Base-by-base conservation (phyloP, 2,113 vertebrate species). In the Paratilapia polleni region DNA sequence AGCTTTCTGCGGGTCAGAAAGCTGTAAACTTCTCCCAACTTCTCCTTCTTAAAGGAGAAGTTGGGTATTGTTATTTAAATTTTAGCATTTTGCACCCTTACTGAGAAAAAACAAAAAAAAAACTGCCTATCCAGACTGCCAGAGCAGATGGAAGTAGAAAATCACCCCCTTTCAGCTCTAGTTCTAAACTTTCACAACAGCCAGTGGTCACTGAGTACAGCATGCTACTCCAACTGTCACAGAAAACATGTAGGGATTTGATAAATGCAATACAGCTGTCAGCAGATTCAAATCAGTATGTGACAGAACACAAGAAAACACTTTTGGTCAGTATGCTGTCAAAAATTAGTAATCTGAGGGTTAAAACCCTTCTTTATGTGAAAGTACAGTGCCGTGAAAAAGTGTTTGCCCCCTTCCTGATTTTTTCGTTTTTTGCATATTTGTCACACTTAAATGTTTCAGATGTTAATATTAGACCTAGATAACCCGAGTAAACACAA, bases 1-100 rank as follows among this genome's bases (percentile, higher is more conserved):
- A n/a, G 19, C 38, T 15, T 3, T 61, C 10, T n/a, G n/a, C n/a
- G n/a, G n/a, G n/a, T n/a, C n/a, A n/a, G n/a, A n/a, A n/a, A n/a
- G n/a, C n/a, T n/a, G n/a, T n/a, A n/a, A n/a, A n/a, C n/a, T n/a
- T n/a, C n/a, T n/a, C n/a, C n/a, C n/a, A n/a, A n/a, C n/a, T n/a
- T n/a, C n/a, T n/a, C n/a, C n/a, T n/a, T n/a, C 20, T 28, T 38
- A 31, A 41, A 73, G 7, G 26, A 73, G 17, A 73, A 34, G 47
- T 28, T 54, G 19, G 62, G 20, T 77, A 78, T 75, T 77, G 34
- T 36, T 56, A 68, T 73, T 70, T 70, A 52, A 62, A 49, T 70
- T 31, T 73, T 34, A 19, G 22, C 2, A 41, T 14, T 83, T 60
- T 74, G 66, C 20, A 17, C 12, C 13, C 13, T 36, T 10, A 57